phyloP scores from a whole-genome alignment of 2,888 invertebrate genomes.

The Amiota minor region DNA sequence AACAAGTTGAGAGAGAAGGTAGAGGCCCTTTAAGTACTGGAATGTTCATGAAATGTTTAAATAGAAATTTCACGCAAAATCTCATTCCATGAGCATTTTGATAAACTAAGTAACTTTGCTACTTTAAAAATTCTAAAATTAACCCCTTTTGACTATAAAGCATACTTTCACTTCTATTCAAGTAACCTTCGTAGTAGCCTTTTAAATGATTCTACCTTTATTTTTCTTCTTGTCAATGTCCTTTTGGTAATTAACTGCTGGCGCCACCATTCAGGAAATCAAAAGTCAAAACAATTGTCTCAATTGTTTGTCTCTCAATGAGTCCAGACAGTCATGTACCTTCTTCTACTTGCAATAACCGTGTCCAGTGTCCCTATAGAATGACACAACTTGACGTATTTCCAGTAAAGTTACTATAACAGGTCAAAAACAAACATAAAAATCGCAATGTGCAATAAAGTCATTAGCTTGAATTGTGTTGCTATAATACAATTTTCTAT shows the following conservation, averaged over 20 bases:
- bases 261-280: conserved; percentile 57
- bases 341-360: background rate
- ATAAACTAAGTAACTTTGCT: no score
- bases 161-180: conserved; percentile 52
- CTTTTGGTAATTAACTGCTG: conserved; percentile 57
- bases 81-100: no score
- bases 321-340: conserved; percentile 46
- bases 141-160: background rate
- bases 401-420: conserved; percentile 25
- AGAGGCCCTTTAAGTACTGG: no score
- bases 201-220: no score
- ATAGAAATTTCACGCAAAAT: no score
- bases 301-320: conserved; percentile 52
- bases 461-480: conserved; percentile 52
- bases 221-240: no score
- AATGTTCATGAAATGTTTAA: no score
- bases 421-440: background rate
- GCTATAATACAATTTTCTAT: conserved; percentile 40
- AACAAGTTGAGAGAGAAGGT: background rate
- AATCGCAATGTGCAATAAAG: conserved; percentile 61
- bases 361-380: conserved; percentile 23
- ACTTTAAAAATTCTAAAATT: no score
- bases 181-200: background rate
- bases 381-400: conserved; percentile 65
- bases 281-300: conserved; percentile 35